Conservation (phyloP, 64 coral and sea anemone species). For the Acropora tenuis region DNA sequence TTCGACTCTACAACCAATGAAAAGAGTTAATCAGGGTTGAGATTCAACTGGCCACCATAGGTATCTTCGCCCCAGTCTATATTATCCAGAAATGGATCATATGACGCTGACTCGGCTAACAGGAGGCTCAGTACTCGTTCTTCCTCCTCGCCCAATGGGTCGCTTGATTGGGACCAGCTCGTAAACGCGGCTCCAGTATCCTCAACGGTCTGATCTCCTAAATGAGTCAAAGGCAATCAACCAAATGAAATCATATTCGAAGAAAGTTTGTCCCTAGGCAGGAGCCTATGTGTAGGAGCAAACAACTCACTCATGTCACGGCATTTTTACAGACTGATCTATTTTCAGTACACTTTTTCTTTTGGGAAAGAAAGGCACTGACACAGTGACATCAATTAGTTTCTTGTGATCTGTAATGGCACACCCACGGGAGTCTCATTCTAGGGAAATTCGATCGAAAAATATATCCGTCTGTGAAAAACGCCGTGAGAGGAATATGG, state of each 20-base stretch:
- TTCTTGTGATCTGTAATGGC: too few relatives aligned
- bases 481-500: too few relatives aligned
- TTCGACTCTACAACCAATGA: background rate
- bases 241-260: background rate
- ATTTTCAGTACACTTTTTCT: too few relatives aligned
- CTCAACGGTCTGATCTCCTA: slow-evolving; percentile 27
- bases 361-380: too few relatives aligned
- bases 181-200: slow-evolving; percentile 9
- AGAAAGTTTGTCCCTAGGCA: background rate
- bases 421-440: too few relatives aligned
- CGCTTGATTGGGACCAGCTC: slow-evolving; percentile 36
- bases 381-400: too few relatives aligned
- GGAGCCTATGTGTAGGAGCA: too few relatives aligned
- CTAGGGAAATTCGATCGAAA: too few relatives aligned
- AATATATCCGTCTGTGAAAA: too few relatives aligned
- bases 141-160: slow-evolving; percentile 55
- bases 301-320: too few relatives aligned
- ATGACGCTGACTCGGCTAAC: slow-evolving; percentile 63
- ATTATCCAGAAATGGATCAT: slow-evolving; percentile 60
- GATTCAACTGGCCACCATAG: slow-evolving; percentile 2
- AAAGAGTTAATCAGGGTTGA: slow-evolving; percentile 18
- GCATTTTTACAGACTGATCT: too few relatives aligned
- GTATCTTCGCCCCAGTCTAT: slow-evolving; percentile 43
- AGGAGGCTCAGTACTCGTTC: slow-evolving; percentile 62
- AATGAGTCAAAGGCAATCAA: background rate